Evolutionary conservation across 2,888 invertebrate species (phyloP).

Genomic region (Alloscopus bannaensis): DNA sequence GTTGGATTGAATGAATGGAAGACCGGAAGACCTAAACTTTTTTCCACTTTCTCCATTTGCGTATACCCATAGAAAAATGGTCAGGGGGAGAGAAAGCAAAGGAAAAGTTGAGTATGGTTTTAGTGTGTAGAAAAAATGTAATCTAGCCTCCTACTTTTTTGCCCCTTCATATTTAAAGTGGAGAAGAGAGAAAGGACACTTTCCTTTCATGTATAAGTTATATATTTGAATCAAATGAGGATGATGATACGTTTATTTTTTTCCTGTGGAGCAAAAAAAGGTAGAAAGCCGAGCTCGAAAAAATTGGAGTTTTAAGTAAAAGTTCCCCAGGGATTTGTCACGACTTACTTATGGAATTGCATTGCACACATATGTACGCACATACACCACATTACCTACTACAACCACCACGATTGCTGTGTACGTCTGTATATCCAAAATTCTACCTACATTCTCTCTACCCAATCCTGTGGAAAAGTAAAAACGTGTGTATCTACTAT

Average conservation of each 20-base stretch:
- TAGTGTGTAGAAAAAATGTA: too few species aligned
- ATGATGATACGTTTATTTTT: constrained; percentile 16
- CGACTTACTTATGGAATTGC: constrained; percentile 29
- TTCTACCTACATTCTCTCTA: constrained; percentile 3
- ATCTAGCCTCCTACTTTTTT: too few species aligned
- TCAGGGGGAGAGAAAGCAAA: too few species aligned
- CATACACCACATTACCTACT: neutral
- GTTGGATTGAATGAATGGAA: too few species aligned
- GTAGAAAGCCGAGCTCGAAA: constrained; percentile 35
- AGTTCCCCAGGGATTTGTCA: constrained; percentile 58
- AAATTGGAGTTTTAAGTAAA: constrained; percentile 43
- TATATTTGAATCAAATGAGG: constrained; percentile 15
- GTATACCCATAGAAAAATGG: too few species aligned
- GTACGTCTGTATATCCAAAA: too few species aligned
- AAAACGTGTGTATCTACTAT: neutral
- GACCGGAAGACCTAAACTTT: too few species aligned
- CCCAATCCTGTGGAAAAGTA: neutral
- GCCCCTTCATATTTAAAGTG: constrained; percentile 1
- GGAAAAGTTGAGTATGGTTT: too few species aligned
- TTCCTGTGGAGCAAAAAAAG: neutral
- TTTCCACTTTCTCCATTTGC: too few species aligned
- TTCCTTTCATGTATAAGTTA: neutral
- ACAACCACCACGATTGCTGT: too few species aligned
- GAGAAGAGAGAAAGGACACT: neutral
- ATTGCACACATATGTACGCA: neutral